Evolutionary conservation across 2,113 vertebrate genomes (phyloP).

Genomic region (Anser cygnoides): DNA sequence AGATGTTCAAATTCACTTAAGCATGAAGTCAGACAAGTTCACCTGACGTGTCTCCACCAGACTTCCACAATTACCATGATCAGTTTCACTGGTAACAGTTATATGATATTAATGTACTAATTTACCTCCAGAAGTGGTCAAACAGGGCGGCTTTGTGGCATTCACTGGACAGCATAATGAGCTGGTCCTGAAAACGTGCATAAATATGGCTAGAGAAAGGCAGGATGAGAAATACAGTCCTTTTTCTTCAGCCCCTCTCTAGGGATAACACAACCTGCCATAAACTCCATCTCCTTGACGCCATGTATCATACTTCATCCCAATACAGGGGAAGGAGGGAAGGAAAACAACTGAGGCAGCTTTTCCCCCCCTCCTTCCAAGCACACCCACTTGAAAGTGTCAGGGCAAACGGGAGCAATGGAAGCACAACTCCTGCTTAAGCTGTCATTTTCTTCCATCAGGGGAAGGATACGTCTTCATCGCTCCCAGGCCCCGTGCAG

Average conservation of each 20-base stretch:
- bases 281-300: neutral
- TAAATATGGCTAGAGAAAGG: neutral
- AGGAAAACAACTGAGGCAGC: rapidly evolving
- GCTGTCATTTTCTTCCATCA: neutral
- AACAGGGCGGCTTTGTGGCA: neutral
- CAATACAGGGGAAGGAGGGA: neutral
- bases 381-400: neutral
- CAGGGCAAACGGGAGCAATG: neutral
- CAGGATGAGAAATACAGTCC: neutral
- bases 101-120: neutral
- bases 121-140: rapidly evolving
- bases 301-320: neutral
- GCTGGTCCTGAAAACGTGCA: neutral
- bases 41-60: neutral
- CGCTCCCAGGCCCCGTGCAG: rapidly evolving
- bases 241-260: neutral
- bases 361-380: neutral
- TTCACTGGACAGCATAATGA: neutral
- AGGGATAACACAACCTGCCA: neutral
- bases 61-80: neutral
- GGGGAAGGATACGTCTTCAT: neutral
- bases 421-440: neutral
- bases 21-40: neutral
- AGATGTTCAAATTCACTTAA: neutral
- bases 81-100: slow-evolving; percentile 7